Conservation (phyloP, 2,113 vertebrate species). For the Plotosus lineatus region DNA sequence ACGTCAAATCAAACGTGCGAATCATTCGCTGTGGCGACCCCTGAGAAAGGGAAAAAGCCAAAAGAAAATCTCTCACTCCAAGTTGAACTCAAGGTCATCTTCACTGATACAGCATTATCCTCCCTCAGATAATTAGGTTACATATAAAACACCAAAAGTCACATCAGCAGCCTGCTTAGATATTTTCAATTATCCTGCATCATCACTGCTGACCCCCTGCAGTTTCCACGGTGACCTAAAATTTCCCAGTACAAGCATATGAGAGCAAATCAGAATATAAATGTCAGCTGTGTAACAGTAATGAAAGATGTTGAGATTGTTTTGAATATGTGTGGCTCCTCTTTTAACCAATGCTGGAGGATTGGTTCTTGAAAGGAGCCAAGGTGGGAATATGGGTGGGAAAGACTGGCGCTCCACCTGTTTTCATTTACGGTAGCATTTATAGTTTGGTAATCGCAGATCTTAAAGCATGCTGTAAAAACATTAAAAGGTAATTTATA, state of each 20-base stretch:
- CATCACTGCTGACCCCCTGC: background rate
- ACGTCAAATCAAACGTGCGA: too few species aligned
- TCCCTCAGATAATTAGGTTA: background rate
- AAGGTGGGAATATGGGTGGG: background rate
- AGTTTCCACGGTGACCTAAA: slow-evolving; percentile 4
- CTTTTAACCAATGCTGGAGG: background rate
- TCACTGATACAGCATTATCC: slow-evolving; percentile 2
- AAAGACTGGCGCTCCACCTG: background rate
- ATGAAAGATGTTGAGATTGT: background rate
- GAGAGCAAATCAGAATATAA: slow-evolving; percentile 15
- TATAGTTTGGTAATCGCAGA: background rate
- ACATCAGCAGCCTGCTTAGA: background rate
- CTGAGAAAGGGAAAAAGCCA: too few species aligned
- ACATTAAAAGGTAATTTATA: too few species aligned
- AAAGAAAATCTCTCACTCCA: too few species aligned
- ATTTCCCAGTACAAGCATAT: background rate
- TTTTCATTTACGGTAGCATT: background rate
- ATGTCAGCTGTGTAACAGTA: slow-evolving; percentile 17
- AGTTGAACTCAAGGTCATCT: background rate
- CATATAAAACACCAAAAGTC: background rate
- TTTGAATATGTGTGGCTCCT: background rate
- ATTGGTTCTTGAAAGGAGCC: background rate
- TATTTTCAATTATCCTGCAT: background rate
- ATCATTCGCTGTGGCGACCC: too few species aligned
- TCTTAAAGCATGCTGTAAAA: background rate